Conservation (phyloP, 2,797 vertebrate species). For the Schizopygopsis malacanthus region DNA sequence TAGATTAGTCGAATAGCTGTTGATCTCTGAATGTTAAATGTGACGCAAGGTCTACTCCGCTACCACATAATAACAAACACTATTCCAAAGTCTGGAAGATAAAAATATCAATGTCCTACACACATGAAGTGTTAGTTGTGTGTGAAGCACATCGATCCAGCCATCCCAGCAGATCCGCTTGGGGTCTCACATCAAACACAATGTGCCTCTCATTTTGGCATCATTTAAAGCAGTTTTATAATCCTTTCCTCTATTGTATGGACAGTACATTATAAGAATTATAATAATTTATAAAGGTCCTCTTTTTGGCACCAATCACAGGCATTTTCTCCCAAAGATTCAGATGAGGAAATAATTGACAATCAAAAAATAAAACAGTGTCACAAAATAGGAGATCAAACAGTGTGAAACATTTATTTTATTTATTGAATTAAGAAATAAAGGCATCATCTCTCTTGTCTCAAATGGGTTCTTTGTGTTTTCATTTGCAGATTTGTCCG, state of each 20-base stretch:
- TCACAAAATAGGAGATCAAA: background rate
- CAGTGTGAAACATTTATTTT: background rate
- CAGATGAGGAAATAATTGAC: background rate
- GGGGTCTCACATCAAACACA: background rate
- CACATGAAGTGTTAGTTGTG: background rate
- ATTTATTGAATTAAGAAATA: too few relatives aligned
- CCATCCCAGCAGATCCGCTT: background rate
- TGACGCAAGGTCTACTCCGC: background rate
- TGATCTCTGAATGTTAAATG: slow-evolving; percentile 21
- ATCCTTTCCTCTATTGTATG: background rate
- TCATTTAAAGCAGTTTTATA: background rate
- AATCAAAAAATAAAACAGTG: background rate
- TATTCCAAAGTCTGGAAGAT: background rate
- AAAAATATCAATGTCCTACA: background rate
- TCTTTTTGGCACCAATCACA: background rate
- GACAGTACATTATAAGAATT: background rate
- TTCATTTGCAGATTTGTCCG: too few relatives aligned
- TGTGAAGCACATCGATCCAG: background rate
- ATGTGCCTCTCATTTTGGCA: background rate
- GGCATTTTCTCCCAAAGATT: background rate
- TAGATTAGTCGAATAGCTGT: background rate
- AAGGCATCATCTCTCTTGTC: too few relatives aligned
- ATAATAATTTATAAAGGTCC: background rate
- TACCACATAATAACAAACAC: background rate
- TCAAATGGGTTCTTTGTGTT: too few relatives aligned